A percentile compares a stretch with the other conserved stretches of the same genome.
phyloP scores from a whole-genome alignment of 2,888 invertebrate genomes.

The Drosophila suboccidentalis region DNA sequence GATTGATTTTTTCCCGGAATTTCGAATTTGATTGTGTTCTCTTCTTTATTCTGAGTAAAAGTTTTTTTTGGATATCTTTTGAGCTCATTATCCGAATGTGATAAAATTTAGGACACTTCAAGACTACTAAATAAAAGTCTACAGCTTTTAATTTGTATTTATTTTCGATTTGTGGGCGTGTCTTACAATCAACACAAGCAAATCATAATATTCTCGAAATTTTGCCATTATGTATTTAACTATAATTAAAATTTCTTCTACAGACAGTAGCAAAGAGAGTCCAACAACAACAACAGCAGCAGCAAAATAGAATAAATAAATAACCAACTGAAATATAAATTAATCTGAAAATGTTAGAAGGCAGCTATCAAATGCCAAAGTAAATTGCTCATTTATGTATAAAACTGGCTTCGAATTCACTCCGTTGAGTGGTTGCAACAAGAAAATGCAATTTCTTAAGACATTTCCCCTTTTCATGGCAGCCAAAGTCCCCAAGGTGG shows the following conservation, averaged over 20 bases:
- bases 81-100: no score
- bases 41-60: no score
- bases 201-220: not conserved
- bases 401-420: constrained; percentile 23
- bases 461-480: constrained; percentile 53
- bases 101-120: no score
- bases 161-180: no score
- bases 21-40: no score
- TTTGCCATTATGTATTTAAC: not conserved
- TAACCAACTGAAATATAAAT: constrained; percentile 33
- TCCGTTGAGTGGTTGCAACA: constrained; percentile 52
- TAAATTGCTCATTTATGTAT: constrained; percentile 72
- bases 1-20: no score
- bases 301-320: constrained; percentile 22
- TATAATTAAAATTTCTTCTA: constrained; percentile 8
- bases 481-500: constrained; percentile 17
- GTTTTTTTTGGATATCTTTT: no score
- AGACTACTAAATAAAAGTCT: no score
- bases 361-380: constrained; percentile 48
- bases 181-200: not conserved
- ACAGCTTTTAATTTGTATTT: no score
- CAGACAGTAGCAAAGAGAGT: not conserved
- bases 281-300: not conserved
- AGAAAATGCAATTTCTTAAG: constrained; percentile 78
- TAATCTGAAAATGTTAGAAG: constrained; percentile 23